Base-by-base conservation (phyloP, 2,113 vertebrate species). In the Protomyctophum bolini region DNA sequence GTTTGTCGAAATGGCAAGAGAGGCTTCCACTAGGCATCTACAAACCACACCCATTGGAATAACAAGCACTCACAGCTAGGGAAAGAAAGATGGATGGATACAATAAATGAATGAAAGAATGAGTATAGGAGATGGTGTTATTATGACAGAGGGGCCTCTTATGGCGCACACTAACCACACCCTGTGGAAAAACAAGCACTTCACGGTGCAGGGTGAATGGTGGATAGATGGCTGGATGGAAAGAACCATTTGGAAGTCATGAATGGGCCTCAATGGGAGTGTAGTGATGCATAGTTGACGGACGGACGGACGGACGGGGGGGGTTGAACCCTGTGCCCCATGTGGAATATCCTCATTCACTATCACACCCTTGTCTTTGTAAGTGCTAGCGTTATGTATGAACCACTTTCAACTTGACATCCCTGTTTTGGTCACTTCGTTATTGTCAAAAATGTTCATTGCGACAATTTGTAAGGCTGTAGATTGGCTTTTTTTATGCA, bases 41-140 rank as follows among this genome's bases (percentile, higher is more conserved):
- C 75, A 66, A 64, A 76, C 72, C 84, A 73, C 85, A 75, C 86
- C 86, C 77, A 79, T 50, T 70, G 59, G 2, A 73, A 79, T 72
- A 87, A 87, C 77, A 88, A 76, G 56, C 54, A 65, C 29, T 50
- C 58, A 33, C 29, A 66, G 66, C 52, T 10, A 68, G 59, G 49
- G 29, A 70, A 21, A 49, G 15, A 58, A 65, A 51, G 58, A 48
- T 58, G 10, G 79, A 81, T 74, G 78, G 68, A 72, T 71, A 78
- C 72, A 86, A 80, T 75, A 33, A 54, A 58, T 11, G 2, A 60
- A 69, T 49, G 70, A 83, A 77, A 83, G 72, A 88, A 80, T 70
- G 69, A 70, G 48, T 29, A 21, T 21, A 67, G 83, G 70, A 64
- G 61, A 70, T 55, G 67, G 64, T 70, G 57, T 69, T 73, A 41